Percentiles rank a stretch among this genome's conserved stretches.
These are phyloP conservation scores for Drosophila sproati DNA, from an alignment of 1,140 invertebrate species.

Conservation along the genomic window DNA sequence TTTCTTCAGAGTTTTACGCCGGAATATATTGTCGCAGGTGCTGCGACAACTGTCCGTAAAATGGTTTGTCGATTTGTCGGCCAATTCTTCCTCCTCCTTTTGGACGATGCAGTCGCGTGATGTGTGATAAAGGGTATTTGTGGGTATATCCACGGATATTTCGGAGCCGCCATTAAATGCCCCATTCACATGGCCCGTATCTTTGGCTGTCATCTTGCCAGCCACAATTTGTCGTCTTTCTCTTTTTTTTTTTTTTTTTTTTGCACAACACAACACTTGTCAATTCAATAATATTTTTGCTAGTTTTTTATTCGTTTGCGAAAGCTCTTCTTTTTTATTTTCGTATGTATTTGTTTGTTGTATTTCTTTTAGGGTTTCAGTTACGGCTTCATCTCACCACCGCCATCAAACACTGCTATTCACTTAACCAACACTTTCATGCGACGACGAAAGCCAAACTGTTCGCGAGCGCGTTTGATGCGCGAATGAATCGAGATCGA, in stretches of 20 bases:
- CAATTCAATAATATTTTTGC: constrained; percentile 9
- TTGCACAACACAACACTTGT: constrained; percentile 1
- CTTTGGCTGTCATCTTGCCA: constrained; percentile 44
- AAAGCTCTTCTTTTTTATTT: constrained; percentile 20
- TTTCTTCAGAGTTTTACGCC: constrained; percentile 89
- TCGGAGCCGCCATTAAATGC: constrained; percentile 62
- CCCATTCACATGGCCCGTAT: constrained; percentile 63
- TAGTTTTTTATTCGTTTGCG: not conserved
- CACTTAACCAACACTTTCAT: not conserved
- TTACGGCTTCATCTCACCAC: constrained; percentile 61
- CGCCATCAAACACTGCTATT: not conserved
- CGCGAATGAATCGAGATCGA: constrained; percentile 64
- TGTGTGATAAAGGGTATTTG: constrained; percentile 72
- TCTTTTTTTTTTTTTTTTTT: not conserved
- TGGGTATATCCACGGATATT: constrained; percentile 78
- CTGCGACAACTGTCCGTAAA: constrained; percentile 51
- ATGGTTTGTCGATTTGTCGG: not conserved
- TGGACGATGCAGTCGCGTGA: constrained; percentile 77
- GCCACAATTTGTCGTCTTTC: not conserved
- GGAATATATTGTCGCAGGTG: constrained; percentile 72
- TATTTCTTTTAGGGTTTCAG: constrained; percentile 26
- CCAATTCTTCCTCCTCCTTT: constrained; percentile 53
- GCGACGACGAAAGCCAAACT: constrained; percentile 35
- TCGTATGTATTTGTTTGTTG: constrained; percentile 11
- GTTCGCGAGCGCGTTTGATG: constrained; percentile 60